Conservation (phyloP, 2,888 invertebrate species). For the Acanthosepion esculentum region DNA sequence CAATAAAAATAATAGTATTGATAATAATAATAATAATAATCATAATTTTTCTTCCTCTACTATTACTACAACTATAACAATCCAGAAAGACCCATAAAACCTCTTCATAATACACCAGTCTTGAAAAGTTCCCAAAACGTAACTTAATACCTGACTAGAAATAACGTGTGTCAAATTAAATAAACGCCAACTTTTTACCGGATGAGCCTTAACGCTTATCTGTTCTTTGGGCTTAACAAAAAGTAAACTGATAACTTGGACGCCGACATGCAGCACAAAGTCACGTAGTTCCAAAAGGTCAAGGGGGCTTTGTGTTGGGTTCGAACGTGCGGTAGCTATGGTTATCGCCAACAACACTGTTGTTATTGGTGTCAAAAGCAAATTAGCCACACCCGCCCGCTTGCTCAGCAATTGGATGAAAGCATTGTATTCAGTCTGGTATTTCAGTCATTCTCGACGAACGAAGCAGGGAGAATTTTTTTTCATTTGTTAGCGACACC, state of each 20-base stretch:
- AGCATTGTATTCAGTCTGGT: background rate
- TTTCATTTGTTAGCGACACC: background rate
- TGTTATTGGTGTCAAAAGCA: background rate
- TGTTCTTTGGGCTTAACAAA: background rate
- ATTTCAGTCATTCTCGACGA: background rate
- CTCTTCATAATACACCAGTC: no score
- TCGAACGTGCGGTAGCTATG: conserved; percentile 34
- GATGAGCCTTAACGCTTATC: background rate
- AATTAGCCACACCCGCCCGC: background rate
- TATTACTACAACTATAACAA: no score
- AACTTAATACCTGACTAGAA: no score
- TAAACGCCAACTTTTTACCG: background rate
- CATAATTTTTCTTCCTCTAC: no score
- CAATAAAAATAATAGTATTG: no score
- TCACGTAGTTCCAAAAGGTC: background rate
- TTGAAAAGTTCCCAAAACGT: no score
- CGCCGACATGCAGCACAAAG: background rate
- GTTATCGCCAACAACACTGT: background rate
- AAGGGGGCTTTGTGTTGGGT: background rate
- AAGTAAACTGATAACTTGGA: background rate
- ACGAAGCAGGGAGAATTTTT: background rate
- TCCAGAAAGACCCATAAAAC: no score
- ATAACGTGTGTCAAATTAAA: no score
- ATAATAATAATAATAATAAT: no score
- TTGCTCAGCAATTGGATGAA: background rate